phyloP scores from a whole-genome alignment of 1,140 invertebrate genomes.

The Gryllus bimaculatus region DNA sequence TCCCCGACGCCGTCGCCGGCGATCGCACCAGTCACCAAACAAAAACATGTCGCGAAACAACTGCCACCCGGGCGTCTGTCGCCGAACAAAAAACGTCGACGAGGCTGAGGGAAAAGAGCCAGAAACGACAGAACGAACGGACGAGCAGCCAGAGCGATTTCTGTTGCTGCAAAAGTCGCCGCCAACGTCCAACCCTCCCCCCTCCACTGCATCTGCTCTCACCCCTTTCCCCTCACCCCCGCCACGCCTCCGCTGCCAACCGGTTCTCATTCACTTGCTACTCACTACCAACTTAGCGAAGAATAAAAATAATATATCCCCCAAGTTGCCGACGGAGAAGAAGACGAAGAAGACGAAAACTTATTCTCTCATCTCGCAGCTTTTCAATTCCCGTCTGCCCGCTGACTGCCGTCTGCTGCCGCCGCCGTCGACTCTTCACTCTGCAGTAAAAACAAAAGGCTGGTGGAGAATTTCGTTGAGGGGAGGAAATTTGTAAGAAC shows the following conservation, averaged over 20 bases:
- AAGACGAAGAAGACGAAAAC: slow-evolving; percentile 1
- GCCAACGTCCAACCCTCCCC: background rate
- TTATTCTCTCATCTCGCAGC: background rate
- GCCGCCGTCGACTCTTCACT: background rate
- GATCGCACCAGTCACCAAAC: background rate
- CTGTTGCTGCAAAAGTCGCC: background rate
- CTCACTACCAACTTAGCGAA: background rate
- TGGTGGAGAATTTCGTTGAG: slow-evolving; percentile 1
- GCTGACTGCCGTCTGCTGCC: too few relatives aligned
- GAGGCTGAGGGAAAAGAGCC: background rate
- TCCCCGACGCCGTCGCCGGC: background rate
- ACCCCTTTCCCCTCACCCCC: background rate
- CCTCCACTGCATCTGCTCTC: background rate
- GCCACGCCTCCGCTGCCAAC: too few relatives aligned
- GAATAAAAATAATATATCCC: slow-evolving; percentile 2
- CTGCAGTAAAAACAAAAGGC: background rate
- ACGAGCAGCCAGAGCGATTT: background rate
- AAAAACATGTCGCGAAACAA: background rate
- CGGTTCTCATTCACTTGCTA: background rate
- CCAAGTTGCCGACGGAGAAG: background rate
- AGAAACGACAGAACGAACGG: background rate
- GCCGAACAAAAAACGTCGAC: background rate
- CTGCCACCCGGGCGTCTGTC: background rate
- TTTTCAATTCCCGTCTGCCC: background rate
- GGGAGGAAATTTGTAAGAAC: slow-evolving; percentile 4